Evolutionary conservation across 2,888 invertebrate species (phyloP), one percentile per base, ranked within the genome.

Genomic region (Dasypogon diadema): DNA sequence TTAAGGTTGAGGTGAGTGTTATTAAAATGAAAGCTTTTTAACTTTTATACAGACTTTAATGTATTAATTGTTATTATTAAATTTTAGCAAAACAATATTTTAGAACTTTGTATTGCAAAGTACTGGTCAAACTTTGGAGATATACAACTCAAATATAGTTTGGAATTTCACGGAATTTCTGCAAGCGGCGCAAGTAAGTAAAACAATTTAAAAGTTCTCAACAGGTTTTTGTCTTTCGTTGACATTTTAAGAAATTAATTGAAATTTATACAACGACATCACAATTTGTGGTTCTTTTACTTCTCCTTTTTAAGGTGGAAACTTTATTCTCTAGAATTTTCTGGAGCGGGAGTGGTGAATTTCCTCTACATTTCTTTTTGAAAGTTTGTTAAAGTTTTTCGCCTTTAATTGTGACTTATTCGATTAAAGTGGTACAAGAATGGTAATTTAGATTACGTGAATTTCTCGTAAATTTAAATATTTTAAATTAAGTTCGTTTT

Each of bases 101-200:
- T 98, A 76, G 98, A 99, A 87, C 87, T 98, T 51, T 95, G 93
- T 75, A 89, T 98, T 77, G 96, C 96, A 6, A 97, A 97, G 86
- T 97, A 96, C 89, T 98, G 98, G 98, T 94, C 97, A 8, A 96
- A 93, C 87, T 88, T 94, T 73, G 96, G 96, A 26, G 93, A 93
- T 54, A 89, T 93, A 74, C 86, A 85, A 51, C 84, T 96, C 21
- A 90, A 91, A 83, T 96, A 95, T 85, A 89, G 88, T 46, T 85
- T 98, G 55, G 91, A 92, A 82, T 96, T 98, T 87, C 91, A 92
- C 85, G 97, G 97, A 1, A 89, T 96, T 73, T 89, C 90, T 82
- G 89, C 93, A n/a, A 91, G 91, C 83, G 90, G 89, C 83, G 82
- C 84, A 79, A 83, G 86, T 85, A 81, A 83, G 82, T 83, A 79